Conservation (phyloP, 2,888 invertebrate species). For the Drosophila kokeensis region DNA sequence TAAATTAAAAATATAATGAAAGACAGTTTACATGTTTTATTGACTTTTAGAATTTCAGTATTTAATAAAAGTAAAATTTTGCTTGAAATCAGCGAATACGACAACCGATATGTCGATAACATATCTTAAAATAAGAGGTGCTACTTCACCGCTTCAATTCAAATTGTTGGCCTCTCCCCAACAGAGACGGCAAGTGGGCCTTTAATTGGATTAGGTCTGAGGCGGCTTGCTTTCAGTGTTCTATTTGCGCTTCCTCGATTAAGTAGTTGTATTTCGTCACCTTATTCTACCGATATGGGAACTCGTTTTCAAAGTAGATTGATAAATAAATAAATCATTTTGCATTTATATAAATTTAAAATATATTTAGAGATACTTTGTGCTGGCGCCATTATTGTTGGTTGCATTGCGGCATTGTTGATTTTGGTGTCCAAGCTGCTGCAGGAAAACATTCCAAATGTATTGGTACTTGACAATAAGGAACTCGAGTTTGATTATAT, state of each 20-base stretch:
- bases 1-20: background rate
- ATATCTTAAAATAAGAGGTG: too few species aligned
- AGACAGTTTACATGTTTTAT: background rate
- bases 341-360: background rate
- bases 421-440: conserved; percentile 67
- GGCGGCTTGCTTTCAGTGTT: conserved; percentile 20
- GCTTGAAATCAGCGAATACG: background rate
- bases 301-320: conserved; percentile 73
- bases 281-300: conserved; percentile 18
- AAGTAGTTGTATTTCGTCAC: conserved; percentile 66
- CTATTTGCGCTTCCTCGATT: conserved; percentile 1
- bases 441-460: conserved; percentile 73
- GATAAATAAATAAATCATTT: background rate
- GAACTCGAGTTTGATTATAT: conserved; percentile 81
- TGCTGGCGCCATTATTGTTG: conserved; percentile 67
- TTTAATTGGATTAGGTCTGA: conserved; percentile 58
- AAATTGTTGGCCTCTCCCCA: conserved; percentile 16
- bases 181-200: background rate
- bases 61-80: background rate
- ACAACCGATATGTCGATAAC: conserved; percentile 19
- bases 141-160: conserved; percentile 18
- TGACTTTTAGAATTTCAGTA: background rate
- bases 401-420: conserved; percentile 67
- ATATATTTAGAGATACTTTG: conserved; percentile 66
- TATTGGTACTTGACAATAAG: conserved; percentile 58